Percentiles rank a stretch among this genome's conserved stretches.
Conservation (phyloP, 2,113 vertebrate genomes). For the Phasianus colchicus region DNA sequence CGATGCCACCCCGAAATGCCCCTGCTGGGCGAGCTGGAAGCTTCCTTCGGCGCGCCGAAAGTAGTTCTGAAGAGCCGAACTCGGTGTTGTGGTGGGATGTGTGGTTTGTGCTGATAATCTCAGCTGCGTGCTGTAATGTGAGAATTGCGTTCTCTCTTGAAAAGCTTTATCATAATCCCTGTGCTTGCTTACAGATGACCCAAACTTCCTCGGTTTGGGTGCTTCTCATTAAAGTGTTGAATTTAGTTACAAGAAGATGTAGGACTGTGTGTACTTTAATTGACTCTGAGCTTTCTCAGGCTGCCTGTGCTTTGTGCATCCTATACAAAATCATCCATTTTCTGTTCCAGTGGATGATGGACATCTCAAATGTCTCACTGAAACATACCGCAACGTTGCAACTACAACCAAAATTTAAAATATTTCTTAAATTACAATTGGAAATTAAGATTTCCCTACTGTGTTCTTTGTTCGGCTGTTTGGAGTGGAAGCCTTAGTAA, state of each 20-base stretch:
- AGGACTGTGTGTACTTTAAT: not conserved
- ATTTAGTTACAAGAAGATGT: accelerated
- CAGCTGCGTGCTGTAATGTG: accelerated
- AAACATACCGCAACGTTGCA: not conserved
- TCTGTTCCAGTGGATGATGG: not conserved
- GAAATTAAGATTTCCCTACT: not conserved
- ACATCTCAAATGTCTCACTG: not conserved
- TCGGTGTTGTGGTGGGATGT: accelerated
- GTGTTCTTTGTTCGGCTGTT: not conserved
- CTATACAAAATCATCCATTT: not conserved
- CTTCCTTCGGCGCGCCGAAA: not conserved
- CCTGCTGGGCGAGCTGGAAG: not conserved
- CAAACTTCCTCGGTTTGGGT: too few relatives aligned
- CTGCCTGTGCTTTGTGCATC: accelerated
- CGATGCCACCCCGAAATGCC: too few relatives aligned
- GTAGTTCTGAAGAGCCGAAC: not conserved
- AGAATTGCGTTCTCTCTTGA: accelerated
- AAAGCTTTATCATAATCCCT: not conserved
- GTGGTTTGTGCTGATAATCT: not conserved
- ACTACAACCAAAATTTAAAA: not conserved
- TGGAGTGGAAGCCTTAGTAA: too few relatives aligned
- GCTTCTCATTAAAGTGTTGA: accelerated
- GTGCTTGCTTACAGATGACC: not conserved
- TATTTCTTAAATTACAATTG: not conserved
- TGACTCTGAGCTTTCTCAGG: not conserved